Conservation (phyloP, 2,888 invertebrate genomes). For the Nineta flava region DNA sequence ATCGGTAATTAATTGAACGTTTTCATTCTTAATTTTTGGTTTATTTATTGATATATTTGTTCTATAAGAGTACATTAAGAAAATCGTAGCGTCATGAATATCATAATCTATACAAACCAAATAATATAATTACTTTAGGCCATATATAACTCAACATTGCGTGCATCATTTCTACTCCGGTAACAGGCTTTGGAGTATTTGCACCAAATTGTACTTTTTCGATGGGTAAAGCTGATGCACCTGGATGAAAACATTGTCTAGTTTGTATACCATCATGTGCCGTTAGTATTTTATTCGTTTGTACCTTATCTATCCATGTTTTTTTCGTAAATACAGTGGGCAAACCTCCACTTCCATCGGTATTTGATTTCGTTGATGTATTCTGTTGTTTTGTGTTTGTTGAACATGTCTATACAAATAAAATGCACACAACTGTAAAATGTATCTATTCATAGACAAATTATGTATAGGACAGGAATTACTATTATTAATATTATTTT, state of each 20-base stretch:
- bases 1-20: too few species aligned
- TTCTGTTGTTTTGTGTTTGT: slow-evolving; percentile 1
- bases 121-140: slow-evolving; percentile 56
- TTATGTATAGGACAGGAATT: too few species aligned
- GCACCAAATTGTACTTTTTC: slow-evolving; percentile 36
- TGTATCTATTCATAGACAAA: too few species aligned
- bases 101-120: not conserved
- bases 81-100: too few species aligned
- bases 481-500: too few species aligned
- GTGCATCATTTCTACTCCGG: slow-evolving; percentile 62
- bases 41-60: too few species aligned
- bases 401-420: not conserved
- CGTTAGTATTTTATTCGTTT: slow-evolving; percentile 11
- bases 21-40: too few species aligned
- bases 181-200: slow-evolving; percentile 39
- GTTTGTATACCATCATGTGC: slow-evolving; percentile 31
- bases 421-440: too few species aligned
- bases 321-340: slow-evolving; percentile 3
- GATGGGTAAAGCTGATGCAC: slow-evolving; percentile 44
- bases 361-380: not conserved
- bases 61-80: too few species aligned
- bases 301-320: not conserved
- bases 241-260: slow-evolving; percentile 86
- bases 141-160: slow-evolving; percentile 88
- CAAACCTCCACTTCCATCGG: not conserved